Percentiles rank a stretch among this genome's conserved stretches.
These are phyloP conservation scores for Pseudolaguvia tuberculata DNA, from an alignment of 2,113 vertebrate species.

Conservation along the genomic window DNA sequence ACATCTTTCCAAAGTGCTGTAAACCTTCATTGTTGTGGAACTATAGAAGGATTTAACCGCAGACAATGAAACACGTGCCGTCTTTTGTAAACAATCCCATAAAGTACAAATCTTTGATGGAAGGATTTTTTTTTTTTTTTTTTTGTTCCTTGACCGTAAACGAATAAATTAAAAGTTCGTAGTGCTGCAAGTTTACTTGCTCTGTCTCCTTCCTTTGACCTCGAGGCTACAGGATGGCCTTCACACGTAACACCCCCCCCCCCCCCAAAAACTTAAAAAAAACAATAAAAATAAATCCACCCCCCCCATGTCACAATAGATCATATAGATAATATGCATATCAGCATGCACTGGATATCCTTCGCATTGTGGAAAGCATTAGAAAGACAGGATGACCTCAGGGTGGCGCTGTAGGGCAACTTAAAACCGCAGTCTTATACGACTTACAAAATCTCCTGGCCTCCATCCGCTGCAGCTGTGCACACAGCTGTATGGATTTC, in stretches of 20 bases:
- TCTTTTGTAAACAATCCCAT: slow-evolving; percentile 6
- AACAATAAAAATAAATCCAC: slow-evolving; percentile 64
- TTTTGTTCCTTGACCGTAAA: not conserved
- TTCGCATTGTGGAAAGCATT: slow-evolving; percentile 60
- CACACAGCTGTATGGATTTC: not conserved
- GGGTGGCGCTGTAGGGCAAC: not conserved
- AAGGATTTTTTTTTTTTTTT: not conserved
- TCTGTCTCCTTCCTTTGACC: slow-evolving; percentile 4
- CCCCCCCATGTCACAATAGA: slow-evolving; percentile 62
- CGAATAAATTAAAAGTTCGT: slow-evolving; percentile 23
- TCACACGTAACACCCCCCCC: too few species aligned
- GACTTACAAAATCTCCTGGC: not conserved
- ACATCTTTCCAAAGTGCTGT: not conserved
- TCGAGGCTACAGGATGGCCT: not conserved
- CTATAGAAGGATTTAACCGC: not conserved
- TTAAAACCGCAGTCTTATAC: slow-evolving; percentile 16
- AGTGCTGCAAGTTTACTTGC: not conserved
- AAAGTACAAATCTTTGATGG: not conserved
- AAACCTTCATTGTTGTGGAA: not conserved
- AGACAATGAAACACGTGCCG: not conserved
- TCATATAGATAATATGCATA: slow-evolving; percentile 71
- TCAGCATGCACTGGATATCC: slow-evolving; percentile 67
- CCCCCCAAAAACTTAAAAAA: slow-evolving; percentile 14
- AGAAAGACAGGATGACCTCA: not conserved
- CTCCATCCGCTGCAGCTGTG: not conserved